Evolutionary conservation across 2,113 vertebrate genomes (phyloP).

Genomic region (Malurus melanocephalus): DNA sequence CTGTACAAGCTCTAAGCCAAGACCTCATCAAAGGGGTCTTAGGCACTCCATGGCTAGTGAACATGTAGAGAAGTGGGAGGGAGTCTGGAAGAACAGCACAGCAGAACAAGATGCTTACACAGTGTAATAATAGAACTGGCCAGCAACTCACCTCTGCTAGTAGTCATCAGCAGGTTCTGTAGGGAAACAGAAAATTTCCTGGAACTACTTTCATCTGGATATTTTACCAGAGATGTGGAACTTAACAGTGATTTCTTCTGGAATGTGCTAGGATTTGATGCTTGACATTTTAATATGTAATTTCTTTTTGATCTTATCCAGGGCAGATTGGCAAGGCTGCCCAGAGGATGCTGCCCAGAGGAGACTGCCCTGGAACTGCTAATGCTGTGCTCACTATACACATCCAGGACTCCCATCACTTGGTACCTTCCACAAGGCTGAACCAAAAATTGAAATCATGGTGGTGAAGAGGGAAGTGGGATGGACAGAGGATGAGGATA

Average conservation of each 20-base stretch:
- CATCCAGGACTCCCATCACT: background rate
- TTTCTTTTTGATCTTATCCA: background rate
- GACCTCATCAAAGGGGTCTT: background rate
- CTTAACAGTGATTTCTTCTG: background rate
- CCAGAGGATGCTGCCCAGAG: background rate
- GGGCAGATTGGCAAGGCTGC: background rate
- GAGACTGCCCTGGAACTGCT: rapidly evolving
- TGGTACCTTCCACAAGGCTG: background rate
- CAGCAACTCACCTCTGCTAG: background rate
- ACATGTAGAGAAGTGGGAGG: background rate
- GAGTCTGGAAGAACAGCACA: background rate
- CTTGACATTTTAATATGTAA: background rate
- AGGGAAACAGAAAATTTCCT: background rate
- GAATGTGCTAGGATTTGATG: background rate
- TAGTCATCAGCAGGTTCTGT: background rate
- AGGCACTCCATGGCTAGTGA: background rate
- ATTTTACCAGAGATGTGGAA: background rate
- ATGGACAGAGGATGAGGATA: background rate
- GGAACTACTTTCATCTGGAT: background rate
- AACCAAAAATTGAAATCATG: background rate
- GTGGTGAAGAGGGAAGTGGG: background rate
- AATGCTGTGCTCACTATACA: background rate
- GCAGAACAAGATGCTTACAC: background rate
- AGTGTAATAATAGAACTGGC: background rate
- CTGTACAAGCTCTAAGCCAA: background rate